Base-by-base conservation (phyloP, 2,113 vertebrate species). In the Trichechus manatus region DNA sequence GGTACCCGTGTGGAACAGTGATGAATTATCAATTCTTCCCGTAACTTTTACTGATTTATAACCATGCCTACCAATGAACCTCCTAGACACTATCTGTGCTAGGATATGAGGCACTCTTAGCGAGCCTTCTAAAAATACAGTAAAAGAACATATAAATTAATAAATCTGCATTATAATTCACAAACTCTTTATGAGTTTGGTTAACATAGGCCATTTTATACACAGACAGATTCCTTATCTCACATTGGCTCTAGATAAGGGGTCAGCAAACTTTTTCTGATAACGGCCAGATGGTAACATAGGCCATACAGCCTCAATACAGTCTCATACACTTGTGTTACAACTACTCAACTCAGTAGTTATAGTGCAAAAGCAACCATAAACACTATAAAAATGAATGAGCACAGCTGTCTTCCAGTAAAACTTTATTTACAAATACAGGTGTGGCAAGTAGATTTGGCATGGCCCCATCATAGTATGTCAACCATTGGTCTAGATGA, bases 111-210 rank as follows among this genome's bases (percentile, higher is more conserved):
- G n/a, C 91, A 53, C 86, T 95, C 88, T 96, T 85, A 94, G 75
- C 74, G 5, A 95, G 64, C 92, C 96, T 96, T 93, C 84, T 97
- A 98, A 94, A 97, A 92, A 66, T 93, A 97, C 88, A 96, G 94
- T n/a, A 95, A 97, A 96, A 87, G 80, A 95, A 95, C 31, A 96
- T 93, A 92, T 17, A 89, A 89, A 91, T 93, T 92, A 97, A 96
- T 96, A 92, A 81, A 88, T 85, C 82, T 90, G 72, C 78, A 94
- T 91, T 81, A 72, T 59, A 97, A 81, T 79, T 95, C 33, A 88
- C 50, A 94, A 84, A 88, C 36, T 90, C 61, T 83, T 93, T 39
- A 29, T 50, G 50, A 86, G 44, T 93, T 79, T 96, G n/a, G 59
- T 79, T 97, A 89, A 91, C 6, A 85, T 17, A 47, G 80, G 17